Percentiles rank a stretch among this genome's conserved stretches.
These are phyloP conservation scores for Salarias fasciatus DNA, from an alignment of 2,797 vertebrate species.

Conservation along the genomic window DNA sequence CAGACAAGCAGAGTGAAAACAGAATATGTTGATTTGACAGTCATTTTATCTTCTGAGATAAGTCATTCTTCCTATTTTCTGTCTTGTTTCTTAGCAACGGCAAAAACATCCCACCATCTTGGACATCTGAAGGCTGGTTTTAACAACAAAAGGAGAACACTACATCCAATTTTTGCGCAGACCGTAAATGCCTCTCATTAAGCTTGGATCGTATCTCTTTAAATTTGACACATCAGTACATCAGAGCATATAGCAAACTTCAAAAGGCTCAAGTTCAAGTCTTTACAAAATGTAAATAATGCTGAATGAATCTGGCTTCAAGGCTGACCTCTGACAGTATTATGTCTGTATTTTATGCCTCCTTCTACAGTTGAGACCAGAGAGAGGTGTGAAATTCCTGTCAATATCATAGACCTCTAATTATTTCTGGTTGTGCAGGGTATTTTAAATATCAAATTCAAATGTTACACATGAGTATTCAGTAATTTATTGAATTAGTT, in stretches of 20 bases:
- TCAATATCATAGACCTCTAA: too few species aligned
- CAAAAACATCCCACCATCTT: not conserved
- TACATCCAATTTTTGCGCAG: not conserved
- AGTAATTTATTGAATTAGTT: too few species aligned
- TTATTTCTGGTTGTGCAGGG: too few species aligned
- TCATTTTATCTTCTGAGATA: not conserved
- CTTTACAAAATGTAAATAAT: not conserved
- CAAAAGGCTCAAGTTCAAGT: not conserved
- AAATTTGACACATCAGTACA: too few species aligned
- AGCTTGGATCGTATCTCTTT: not conserved
- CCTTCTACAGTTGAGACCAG: too few species aligned
- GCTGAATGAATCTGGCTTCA: not conserved
- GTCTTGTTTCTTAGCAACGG: slow-evolving; percentile 7
- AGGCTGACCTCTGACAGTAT: too few species aligned
- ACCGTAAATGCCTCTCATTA: not conserved
- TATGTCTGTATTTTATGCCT: too few species aligned
- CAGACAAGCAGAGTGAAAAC: not conserved
- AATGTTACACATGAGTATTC: too few species aligned
- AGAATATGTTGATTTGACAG: slow-evolving; percentile 6
- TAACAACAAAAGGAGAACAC: not conserved
- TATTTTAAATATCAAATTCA: too few species aligned
- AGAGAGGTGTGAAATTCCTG: too few species aligned
- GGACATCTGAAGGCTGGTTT: not conserved
- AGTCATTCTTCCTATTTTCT: not conserved
- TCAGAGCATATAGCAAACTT: not conserved